Evolutionary conservation across 2,888 invertebrate genomes (phyloP).

Genomic region (Margaritifera margaritifera): DNA sequence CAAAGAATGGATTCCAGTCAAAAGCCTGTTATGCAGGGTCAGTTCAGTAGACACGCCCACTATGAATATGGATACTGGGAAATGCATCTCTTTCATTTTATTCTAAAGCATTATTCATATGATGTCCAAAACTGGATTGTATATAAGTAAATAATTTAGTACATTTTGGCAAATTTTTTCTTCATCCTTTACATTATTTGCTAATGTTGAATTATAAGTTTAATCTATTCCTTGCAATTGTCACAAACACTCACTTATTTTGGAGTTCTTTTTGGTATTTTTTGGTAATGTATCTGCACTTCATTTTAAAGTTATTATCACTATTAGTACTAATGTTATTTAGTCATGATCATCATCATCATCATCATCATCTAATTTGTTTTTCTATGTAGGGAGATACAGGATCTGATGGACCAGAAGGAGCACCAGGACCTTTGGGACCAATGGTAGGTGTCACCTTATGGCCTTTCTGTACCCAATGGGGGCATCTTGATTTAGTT

Average conservation of each 20-base stretch:
- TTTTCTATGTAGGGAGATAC: slow-evolving; percentile 46
- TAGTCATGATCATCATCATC: neutral
- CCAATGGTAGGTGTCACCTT: slow-evolving; percentile 44
- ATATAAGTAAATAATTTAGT: slow-evolving; percentile 5
- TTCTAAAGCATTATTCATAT: too few species aligned
- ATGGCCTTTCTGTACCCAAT: neutral
- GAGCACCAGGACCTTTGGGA: slow-evolving; percentile 50
- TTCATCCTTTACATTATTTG: neutral
- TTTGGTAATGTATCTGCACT: too few species aligned
- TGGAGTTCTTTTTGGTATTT: too few species aligned
- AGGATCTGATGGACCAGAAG: slow-evolving; percentile 53
- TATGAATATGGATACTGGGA: neutral
- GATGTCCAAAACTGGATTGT: neutral
- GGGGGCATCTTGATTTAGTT: neutral
- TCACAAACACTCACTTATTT: too few species aligned
- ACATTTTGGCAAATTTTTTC: slow-evolving; percentile 7
- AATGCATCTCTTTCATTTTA: slow-evolving; percentile 9
- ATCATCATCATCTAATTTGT: neutral
- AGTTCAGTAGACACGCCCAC: too few species aligned
- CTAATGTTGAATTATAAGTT: too few species aligned
- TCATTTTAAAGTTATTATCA: too few species aligned
- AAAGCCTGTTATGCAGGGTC: too few species aligned
- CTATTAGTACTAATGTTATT: neutral
- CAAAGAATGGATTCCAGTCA: too few species aligned
- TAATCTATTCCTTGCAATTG: too few species aligned